Base-by-base conservation (phyloP, 2,797 vertebrate genomes). In the Cebuella pygmaea region DNA sequence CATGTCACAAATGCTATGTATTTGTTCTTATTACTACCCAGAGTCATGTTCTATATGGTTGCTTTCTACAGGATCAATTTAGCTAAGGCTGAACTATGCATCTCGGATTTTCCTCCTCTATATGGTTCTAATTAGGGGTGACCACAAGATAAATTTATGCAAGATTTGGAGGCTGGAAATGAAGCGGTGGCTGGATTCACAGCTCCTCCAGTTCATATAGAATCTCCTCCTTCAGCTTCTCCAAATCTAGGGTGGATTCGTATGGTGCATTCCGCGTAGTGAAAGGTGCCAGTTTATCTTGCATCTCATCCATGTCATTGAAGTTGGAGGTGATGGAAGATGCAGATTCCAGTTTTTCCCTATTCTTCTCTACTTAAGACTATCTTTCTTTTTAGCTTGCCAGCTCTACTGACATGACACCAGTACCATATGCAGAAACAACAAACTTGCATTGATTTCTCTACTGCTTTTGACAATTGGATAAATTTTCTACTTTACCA, bases 381-480 rank as follows among this genome's bases (percentile, higher is more conserved):
- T 33, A 57, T 36, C 30, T 82, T 96, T 95, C 76, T 61, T 76
- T 83, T 48, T 19, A 27, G 30, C 30, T 44, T 74, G 26, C 33
- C 7, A 88, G 44, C 3, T 52, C 64, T 39, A 20, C 14, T 79
- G 52, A 52, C 33, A 8, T 7, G 20, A 89, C 14, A 19, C 33
- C n/a, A 92, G 55, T 8, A n/a, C 6, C n/a, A n/a, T 22, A 48
- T 79, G 57, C 52, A 96, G 90, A 92, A 92, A 15, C 20, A 61
- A 83, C 2, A n/a, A 26, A 19, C 14, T 44, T 44, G 30, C 41
- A 11, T 7, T 39, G 70, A 36, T 48, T 84, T 91, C 67, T 95
- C 48, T 76, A 3, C 7, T 39, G 11, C 59, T 22, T 70, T 11
- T 30, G 52, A 30, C 14, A 59, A 36, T 4, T 36, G 59, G 52